Percentiles rank a stretch among this genome's conserved stretches.
phyloP scores from a whole-genome alignment of 2,888 invertebrate species.

The Microplitis manilae region DNA sequence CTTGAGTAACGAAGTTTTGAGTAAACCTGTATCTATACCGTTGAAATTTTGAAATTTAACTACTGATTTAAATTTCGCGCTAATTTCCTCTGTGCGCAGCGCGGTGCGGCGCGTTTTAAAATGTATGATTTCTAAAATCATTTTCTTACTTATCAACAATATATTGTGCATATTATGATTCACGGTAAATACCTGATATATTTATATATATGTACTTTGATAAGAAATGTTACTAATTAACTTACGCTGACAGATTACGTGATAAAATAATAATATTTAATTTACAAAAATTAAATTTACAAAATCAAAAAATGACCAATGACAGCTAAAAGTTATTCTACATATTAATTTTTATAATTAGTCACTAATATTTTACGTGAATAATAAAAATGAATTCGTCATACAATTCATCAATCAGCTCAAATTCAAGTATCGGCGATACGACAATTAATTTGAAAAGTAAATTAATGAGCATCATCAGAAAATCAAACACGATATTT shows the following conservation, averaged over 20 bases:
- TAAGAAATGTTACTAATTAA: neutral
- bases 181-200: neutral
- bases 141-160: neutral
- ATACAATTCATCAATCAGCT: neutral
- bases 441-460: neutral
- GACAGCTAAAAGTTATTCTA: neutral
- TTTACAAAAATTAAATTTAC: neutral
- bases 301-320: neutral
- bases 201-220: neutral
- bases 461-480: conserved; percentile 26
- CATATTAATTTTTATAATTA: neutral
- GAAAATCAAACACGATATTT: conserved; percentile 53
- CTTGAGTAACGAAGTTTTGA: too few species aligned
- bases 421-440: neutral
- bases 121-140: too few species aligned
- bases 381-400: neutral
- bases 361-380: neutral
- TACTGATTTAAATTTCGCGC: too few species aligned
- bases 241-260: neutral
- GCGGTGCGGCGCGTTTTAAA: too few species aligned
- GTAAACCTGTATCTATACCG: too few species aligned
- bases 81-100: too few species aligned
- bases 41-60: too few species aligned
- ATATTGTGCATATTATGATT: neutral
- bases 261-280: too few species aligned